phyloP scores from a whole-genome alignment of 2,888 invertebrate genomes.

The Phaonia tiefii region DNA sequence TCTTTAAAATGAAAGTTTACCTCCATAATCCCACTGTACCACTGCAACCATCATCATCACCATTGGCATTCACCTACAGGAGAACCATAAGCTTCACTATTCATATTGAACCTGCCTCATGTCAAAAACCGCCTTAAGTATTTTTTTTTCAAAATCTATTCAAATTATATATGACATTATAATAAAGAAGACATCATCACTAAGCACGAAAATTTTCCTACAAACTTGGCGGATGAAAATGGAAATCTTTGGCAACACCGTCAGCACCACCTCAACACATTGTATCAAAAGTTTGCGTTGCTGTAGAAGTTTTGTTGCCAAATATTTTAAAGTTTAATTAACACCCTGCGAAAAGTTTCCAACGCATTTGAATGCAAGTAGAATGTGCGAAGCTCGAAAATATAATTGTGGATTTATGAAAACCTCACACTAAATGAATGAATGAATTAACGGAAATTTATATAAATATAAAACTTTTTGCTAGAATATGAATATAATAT shows the following conservation, averaged over 20 bases:
- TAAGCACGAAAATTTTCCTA: conserved; percentile 40
- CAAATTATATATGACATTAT: conserved; percentile 29
- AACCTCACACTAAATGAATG: conserved; percentile 12
- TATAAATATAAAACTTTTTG: conserved; percentile 40
- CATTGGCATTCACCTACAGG: background rate
- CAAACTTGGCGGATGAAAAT: too few species aligned
- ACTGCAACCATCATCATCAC: background rate
- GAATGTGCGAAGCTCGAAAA: conserved; percentile 55
- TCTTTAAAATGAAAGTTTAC: too few species aligned
- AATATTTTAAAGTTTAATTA: conserved; percentile 39
- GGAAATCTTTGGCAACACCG: too few species aligned
- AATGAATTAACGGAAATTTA: background rate
- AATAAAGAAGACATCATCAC: conserved; percentile 36
- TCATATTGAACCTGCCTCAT: background rate
- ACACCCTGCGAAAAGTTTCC: conserved; percentile 16
- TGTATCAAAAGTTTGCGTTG: conserved; percentile 38
- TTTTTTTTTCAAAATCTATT: conserved; percentile 32
- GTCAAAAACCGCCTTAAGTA: background rate
- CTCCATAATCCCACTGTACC: conserved; percentile 1
- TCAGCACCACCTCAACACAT: too few species aligned
- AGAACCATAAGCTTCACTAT: background rate
- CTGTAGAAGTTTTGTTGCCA: conserved; percentile 27
- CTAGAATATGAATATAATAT: conserved; percentile 32
- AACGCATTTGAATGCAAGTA: conserved; percentile 3
- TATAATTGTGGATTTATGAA: conserved; percentile 61